Evolutionary conservation across 2,888 invertebrate species (phyloP), one percentile per base, ranked within the genome.

Genomic region (Punctoribates punctum): DNA sequence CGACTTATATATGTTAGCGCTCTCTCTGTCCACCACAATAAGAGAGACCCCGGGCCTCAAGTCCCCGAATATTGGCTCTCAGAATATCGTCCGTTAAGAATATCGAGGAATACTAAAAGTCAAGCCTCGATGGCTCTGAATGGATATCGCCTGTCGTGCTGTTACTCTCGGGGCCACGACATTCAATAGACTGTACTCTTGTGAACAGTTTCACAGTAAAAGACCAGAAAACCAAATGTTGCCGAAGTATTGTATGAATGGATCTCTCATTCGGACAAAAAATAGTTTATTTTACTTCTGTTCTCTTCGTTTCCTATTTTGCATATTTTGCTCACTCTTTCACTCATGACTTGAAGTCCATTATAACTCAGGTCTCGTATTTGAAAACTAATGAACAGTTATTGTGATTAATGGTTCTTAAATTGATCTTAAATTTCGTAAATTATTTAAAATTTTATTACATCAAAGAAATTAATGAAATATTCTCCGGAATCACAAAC

Each of bases 111-210:
- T 9, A 42, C 42, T 42, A 11, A 23, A 62, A 38, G 67, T 67
- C 67, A 67, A 29, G 67, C 67, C 9, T 67, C 67, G 67, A 67
- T 67, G 67, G n/a, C 34, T 67, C 1, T 67, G 29, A 67, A 67
- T 67, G 27, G 27, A 65, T 65, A 60, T 67, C 8, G 38, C 67
- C 67, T 67, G 67, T 67, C 34, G 67, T 67, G 67, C 38, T 38
- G 29, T 27, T 13, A 67, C 34, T 38, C 67, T 42, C n/a, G 38
- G 34, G 67, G 23, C 60, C 42, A 23, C 20, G n/a, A 23, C 20
- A 42, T 6, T 42, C 67, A 67, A 67, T 67, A 67, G n/a, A 67
- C 42, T 42, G 67, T n/a, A n/a, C n/a, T n/a, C 67, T 38, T 67
- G 11, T 60, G 60, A 60, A 27, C 60, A 23, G 25, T 57, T 57